Conservation (phyloP, 2,797 vertebrate species). For the Morelia viridis region DNA sequence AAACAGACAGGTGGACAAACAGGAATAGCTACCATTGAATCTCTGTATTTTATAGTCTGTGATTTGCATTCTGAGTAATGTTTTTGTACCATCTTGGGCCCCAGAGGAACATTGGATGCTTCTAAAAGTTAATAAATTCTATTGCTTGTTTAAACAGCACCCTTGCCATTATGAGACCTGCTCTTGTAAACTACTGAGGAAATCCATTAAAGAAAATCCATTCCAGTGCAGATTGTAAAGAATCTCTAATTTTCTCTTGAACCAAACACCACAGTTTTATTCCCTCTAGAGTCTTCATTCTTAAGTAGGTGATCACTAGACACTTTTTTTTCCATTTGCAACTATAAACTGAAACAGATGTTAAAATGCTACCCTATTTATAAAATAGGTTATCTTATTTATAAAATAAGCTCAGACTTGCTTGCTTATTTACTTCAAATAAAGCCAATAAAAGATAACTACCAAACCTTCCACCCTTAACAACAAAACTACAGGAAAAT, state of each 20-base stretch:
- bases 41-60: conserved; percentile 18
- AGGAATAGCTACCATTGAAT: conserved; percentile 42
- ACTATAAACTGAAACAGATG: conserved; percentile 16
- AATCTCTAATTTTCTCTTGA: conserved; percentile 36
- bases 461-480: neutral
- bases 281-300: conserved; percentile 31
- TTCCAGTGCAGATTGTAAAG: conserved; percentile 38
- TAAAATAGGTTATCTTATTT: neutral
- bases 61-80: conserved; percentile 34
- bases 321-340: neutral
- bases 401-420: neutral
- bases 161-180: conserved; percentile 40
- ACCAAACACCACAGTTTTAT: conserved; percentile 20
- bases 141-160: conserved; percentile 41
- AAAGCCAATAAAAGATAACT: neutral
- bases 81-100: conserved; percentile 34
- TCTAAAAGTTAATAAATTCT: conserved; percentile 33
- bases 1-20: conserved; percentile 22
- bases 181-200: conserved; percentile 38
- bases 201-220: conserved; percentile 31
- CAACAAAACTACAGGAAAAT: neutral
- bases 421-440: neutral
- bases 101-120: conserved; percentile 24
- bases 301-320: conserved; percentile 31
- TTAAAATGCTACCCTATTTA: neutral